phyloP scores from a whole-genome alignment of 1,140 invertebrate species.

The Pemphigus obesinymphae region DNA sequence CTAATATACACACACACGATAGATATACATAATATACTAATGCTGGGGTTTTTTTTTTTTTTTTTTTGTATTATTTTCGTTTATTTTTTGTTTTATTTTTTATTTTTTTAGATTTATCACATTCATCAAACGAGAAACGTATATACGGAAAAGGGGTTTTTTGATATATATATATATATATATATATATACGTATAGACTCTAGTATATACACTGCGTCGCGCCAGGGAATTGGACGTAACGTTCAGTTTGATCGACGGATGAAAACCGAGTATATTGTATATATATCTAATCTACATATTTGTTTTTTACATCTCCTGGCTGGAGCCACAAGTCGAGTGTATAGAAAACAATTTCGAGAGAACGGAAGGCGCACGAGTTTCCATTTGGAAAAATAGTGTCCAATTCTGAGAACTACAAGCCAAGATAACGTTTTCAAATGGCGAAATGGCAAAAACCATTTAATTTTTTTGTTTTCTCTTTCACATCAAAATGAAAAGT shows the following conservation, averaged over 20 bases:
- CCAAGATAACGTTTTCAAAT: not conserved
- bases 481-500: not conserved
- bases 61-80: no score
- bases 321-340: not conserved
- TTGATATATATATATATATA: not conserved
- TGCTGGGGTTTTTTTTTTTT: no score
- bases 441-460: not conserved
- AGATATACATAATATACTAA: not conserved
- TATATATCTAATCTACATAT: constrained; percentile 31
- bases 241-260: constrained; percentile 20
- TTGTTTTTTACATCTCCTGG: constrained; percentile 18
- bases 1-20: not conserved
- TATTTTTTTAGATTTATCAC: constrained; percentile 11
- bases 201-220: not conserved
- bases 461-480: not conserved
- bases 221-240: constrained; percentile 6
- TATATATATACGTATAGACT: no score
- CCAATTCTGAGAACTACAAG: not conserved
- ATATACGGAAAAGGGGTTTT: not conserved
- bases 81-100: constrained; percentile 7
- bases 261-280: not conserved
- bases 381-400: not conserved
- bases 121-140: constrained; percentile 11
- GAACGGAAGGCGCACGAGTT: not conserved
- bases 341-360: not conserved